phyloP scores from a whole-genome alignment of 1,140 invertebrate genomes.

The Bombus consobrinus region DNA sequence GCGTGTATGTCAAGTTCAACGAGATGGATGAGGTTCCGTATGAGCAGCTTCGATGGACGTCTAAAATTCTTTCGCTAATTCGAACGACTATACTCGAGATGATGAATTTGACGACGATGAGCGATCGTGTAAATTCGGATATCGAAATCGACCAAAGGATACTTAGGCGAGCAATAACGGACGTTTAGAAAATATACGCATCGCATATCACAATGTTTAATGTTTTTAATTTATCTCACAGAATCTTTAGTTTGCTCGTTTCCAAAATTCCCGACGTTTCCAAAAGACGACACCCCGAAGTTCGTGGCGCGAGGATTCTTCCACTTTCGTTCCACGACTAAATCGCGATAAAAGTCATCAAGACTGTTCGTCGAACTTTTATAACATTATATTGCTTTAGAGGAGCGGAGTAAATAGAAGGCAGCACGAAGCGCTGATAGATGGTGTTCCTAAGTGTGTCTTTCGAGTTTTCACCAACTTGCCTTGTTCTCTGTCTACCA shows the following conservation, averaged over 20 bases:
- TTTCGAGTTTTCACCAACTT: constrained; percentile 8
- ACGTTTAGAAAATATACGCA: not conserved
- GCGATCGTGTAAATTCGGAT: too few species aligned
- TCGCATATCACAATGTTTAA: not conserved
- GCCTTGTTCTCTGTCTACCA: not conserved
- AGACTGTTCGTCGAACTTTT: not conserved
- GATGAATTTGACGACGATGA: too few species aligned
- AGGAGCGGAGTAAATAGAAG: constrained; percentile 43
- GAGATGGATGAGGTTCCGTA: too few species aligned
- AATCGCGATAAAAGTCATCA: constrained; percentile 20
- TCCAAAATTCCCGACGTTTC: not conserved
- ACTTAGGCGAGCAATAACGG: not conserved
- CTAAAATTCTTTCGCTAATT: too few species aligned
- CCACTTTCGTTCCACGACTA: not conserved
- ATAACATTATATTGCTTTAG: constrained; percentile 38
- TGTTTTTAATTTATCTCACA: too few species aligned
- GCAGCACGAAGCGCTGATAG: constrained; percentile 43
- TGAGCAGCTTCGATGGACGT: too few species aligned
- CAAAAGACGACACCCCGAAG: too few species aligned
- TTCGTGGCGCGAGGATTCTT: not conserved
- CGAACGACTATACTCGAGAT: too few species aligned
- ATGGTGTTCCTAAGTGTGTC: constrained; percentile 37
- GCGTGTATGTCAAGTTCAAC: too few species aligned
- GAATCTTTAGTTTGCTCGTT: not conserved
- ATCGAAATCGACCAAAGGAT: too few species aligned